Conservation (phyloP, 2,888 invertebrate genomes). For the Tineola bisselliella region DNA sequence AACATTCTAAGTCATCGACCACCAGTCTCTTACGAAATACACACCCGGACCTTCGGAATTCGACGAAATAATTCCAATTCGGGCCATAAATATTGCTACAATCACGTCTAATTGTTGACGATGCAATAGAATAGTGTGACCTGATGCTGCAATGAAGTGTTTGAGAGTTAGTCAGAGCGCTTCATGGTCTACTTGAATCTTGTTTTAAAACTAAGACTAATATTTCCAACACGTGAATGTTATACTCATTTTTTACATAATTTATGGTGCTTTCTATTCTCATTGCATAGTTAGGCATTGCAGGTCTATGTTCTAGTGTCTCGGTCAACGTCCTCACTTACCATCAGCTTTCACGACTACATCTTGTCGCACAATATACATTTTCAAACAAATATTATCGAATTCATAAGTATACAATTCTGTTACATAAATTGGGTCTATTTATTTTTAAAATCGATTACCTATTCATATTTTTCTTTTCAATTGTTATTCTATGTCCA, state of each 20-base stretch:
- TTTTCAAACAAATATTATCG: not conserved
- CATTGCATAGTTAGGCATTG: not conserved
- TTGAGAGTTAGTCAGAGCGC: not conserved
- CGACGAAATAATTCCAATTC: conserved; percentile 4
- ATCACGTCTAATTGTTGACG: not conserved
- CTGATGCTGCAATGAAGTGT: not conserved
- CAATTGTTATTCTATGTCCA: not conserved
- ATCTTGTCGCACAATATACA: not conserved
- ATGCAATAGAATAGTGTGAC: not conserved
- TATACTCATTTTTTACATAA: not conserved
- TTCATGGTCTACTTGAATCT: not conserved
- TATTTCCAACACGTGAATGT: not conserved
- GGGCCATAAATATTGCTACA: not conserved
- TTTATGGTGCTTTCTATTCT: not conserved
- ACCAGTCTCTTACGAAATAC: conserved; percentile 59
- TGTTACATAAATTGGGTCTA: not conserved
- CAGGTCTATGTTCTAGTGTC: not conserved
- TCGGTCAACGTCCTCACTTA: conserved; percentile 4
- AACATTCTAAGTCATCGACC: conserved; percentile 68
- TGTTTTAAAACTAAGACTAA: not conserved
- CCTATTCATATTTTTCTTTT: not conserved
- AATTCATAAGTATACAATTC: not conserved
- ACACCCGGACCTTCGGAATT: conserved; percentile 30
- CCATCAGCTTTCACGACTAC: not conserved
- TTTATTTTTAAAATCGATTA: not conserved